Evolutionary conservation across 2,113 vertebrate species (phyloP).

Genomic region (Pterocles burchelli): DNA sequence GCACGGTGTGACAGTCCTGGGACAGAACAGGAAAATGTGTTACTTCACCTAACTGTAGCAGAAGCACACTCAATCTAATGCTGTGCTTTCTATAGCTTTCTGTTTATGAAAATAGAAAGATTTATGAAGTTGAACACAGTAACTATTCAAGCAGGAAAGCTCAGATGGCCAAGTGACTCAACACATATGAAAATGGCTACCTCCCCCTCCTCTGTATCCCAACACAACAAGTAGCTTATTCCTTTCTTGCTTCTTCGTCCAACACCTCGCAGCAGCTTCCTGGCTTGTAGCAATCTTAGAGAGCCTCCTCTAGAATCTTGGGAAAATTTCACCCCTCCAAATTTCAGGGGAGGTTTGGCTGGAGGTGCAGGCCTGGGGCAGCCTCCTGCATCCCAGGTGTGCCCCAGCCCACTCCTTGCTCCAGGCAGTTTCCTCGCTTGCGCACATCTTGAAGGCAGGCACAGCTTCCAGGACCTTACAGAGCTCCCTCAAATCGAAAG

Average conservation of each 20-base stretch:
- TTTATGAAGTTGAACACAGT: neutral
- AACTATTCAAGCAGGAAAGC: neutral
- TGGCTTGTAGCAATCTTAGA: neutral
- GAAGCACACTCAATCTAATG: neutral
- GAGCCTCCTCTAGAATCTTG: neutral
- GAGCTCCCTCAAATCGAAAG: neutral
- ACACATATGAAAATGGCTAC: neutral
- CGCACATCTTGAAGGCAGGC: neutral
- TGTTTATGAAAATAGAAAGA: neutral
- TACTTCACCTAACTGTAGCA: neutral
- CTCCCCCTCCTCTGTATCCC: neutral
- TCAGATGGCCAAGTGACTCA: neutral
- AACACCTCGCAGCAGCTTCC: neutral
- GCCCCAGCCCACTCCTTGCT: rapidly evolving
- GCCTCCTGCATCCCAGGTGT: neutral
- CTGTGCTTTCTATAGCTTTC: neutral
- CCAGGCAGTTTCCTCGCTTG: neutral
- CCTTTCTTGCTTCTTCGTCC: neutral
- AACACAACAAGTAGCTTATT: neutral
- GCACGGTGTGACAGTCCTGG: rapidly evolving
- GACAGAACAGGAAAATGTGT: neutral
- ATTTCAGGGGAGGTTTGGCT: neutral
- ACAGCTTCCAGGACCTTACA: neutral
- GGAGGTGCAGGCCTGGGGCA: neutral
- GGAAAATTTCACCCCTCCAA: neutral